Base-by-base conservation (phyloP, 2,113 vertebrate genomes). In the Cebidichthys violaceus region DNA sequence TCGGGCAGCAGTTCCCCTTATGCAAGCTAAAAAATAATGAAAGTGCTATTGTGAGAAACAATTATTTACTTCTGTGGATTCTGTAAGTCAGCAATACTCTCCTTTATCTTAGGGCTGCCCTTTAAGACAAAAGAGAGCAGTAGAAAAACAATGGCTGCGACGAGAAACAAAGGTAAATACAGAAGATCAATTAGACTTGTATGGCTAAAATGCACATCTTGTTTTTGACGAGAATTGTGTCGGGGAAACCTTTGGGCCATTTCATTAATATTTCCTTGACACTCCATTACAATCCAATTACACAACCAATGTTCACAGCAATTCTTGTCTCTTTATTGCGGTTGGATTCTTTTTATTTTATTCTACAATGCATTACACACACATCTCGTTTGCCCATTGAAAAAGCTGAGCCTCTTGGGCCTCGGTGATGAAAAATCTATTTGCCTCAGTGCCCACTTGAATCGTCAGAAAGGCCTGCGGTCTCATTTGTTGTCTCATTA, bases 271-370 rank as follows among this genome's bases (percentile, higher is more conserved):
- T 90, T 87, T 86, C 37, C 45, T 73, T 77, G 70, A 91, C 77
- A 88, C 81, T 86, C 78, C 70, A 90, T 92, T 90, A 83, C 73
- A 85, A 82, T 86, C 84, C 89, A 92, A 91, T 94, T 89, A 93
- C 43, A 81, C 66, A 72, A 81, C 39, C 69, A 80, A 31, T 50
- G 61, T 92, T 90, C 84, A 81, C 43, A 79, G 84, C 75, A 66
- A 76, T 85, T 71, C 62, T 70, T 67, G 68, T 79, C 43, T 84
- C 83, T 90, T 82, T 78, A 86, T 78, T 88, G 73, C 57, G 33
- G 55, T 73, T 86, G 72, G 59, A 83, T 88, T 71, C 50, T 60
- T 83, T 87, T 72, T 87, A 70, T 85, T 86, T 73, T 85, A 85
- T 81, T 88, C 47, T 86, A 50, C 43, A 85, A 91, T 90, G 90